A percentile compares a stretch with the other conserved stretches of the same genome.
Conservation (phyloP, 2,113 vertebrate species). For the Chlorodrepanis virens region DNA sequence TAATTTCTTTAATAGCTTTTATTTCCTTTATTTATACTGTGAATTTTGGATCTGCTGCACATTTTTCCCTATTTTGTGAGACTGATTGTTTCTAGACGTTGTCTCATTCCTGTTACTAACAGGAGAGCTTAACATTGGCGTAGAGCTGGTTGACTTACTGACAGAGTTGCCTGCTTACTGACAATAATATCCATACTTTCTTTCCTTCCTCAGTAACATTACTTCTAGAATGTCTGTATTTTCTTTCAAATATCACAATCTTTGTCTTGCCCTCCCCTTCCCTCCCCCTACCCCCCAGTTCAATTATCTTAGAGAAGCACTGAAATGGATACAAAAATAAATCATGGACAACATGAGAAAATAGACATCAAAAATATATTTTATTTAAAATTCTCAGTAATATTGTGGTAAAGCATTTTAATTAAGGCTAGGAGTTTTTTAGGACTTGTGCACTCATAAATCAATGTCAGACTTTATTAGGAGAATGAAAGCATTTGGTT, state of each 20-base stretch:
- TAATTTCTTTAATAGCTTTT: not conserved
- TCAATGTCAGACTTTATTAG: not conserved
- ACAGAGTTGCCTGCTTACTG: not conserved
- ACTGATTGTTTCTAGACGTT: not conserved
- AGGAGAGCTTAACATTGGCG: not conserved
- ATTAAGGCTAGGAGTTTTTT: not conserved
- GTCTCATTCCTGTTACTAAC: not conserved
- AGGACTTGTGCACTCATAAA: not conserved
- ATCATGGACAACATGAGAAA: not conserved
- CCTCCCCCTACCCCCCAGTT: not conserved
- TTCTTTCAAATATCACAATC: not conserved
- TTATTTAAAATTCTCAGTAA: not conserved
- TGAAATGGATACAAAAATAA: not conserved
- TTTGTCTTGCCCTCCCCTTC: fast-evolving
- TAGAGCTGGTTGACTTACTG: not conserved
- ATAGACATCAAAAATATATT: not conserved
- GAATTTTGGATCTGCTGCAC: not conserved
- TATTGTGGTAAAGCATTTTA: not conserved
- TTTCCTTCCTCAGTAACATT: not conserved
- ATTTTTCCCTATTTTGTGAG: not conserved
- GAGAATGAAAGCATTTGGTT: not conserved
- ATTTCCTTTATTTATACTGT: not conserved
- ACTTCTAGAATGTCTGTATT: not conserved
- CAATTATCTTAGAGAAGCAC: not conserved
- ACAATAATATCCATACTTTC: not conserved